These are phyloP conservation scores for Leptinotarsa haldemani DNA, from an alignment of 2,888 invertebrate species.

Conservation along the genomic window DNA sequence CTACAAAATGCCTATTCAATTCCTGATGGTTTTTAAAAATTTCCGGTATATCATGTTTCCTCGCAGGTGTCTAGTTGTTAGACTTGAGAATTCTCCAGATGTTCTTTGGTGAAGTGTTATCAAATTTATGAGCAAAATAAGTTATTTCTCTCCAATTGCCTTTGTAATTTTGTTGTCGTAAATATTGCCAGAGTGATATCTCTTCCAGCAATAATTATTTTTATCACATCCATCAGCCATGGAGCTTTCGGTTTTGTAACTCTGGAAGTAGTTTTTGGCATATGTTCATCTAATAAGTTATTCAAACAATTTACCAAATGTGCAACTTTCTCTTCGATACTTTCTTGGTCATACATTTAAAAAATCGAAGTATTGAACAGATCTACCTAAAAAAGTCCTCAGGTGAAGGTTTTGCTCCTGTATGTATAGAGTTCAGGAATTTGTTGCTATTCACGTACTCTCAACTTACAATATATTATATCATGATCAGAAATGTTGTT, in stretches of 20 bases:
- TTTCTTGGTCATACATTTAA: constrained; percentile 11
- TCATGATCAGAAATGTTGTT: neutral
- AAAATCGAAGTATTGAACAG: constrained; percentile 16
- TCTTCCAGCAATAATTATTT: neutral
- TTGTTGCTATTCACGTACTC: neutral
- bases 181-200: constrained; percentile 18
- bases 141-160: constrained; percentile 15
- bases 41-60: too few species aligned
- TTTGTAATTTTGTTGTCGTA: constrained; percentile 17
- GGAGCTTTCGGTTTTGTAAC: neutral
- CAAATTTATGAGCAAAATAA: constrained; percentile 11
- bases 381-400: constrained; percentile 1
- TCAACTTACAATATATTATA: neutral
- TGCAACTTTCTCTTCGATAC: neutral
- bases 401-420: neutral
- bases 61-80: too few species aligned
- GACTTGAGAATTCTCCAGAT: too few species aligned
- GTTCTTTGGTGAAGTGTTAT: constrained; percentile 19
- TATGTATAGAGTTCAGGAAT: neutral
- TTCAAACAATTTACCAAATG: constrained; percentile 21
- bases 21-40: too few species aligned
- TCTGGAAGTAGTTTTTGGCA: neutral
- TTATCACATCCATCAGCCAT: too few species aligned
- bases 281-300: neutral
- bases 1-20: too few species aligned